Evolutionary conservation across 2,113 vertebrate genomes (phyloP).

Genomic region (Eubucco bourcierii): DNA sequence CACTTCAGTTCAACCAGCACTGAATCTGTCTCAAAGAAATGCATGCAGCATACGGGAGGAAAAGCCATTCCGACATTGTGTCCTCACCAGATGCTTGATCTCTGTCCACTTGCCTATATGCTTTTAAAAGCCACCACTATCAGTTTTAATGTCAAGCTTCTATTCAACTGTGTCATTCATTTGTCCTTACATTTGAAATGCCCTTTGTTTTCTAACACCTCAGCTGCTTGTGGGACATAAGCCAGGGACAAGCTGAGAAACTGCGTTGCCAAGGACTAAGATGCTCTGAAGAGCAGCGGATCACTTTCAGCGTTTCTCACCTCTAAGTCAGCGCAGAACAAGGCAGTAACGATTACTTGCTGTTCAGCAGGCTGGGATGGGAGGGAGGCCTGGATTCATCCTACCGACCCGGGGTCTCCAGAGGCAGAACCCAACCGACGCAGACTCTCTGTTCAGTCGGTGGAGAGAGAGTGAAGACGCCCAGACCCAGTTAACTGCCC

Average conservation of each 20-base stretch:
- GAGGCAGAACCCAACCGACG: not conserved
- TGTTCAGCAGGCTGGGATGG: not conserved
- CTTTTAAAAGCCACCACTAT: not conserved
- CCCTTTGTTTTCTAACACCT: not conserved
- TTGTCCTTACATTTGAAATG: not conserved
- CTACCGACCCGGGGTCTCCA: not conserved
- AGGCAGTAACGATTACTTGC: not conserved
- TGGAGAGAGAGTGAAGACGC: not conserved
- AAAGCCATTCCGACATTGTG: not conserved
- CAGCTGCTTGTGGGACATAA: not conserved
- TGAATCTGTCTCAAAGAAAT: not conserved
- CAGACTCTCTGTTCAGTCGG: not conserved
- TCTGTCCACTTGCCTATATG: not conserved
- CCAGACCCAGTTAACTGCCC: not conserved
- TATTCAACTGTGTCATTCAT: not conserved
- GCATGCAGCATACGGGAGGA: rapidly evolving
- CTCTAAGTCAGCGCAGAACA: not conserved
- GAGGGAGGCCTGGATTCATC: conserved; percentile 34
- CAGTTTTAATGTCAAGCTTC: not conserved
- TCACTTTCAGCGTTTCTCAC: not conserved
- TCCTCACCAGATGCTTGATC: not conserved
- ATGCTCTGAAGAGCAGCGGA: not conserved
- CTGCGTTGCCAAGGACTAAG: not conserved
- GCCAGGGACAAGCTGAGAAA: not conserved
- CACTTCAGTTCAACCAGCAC: rapidly evolving